Conservation (phyloP, 2,888 invertebrate species). For the Stenurella melanura region DNA sequence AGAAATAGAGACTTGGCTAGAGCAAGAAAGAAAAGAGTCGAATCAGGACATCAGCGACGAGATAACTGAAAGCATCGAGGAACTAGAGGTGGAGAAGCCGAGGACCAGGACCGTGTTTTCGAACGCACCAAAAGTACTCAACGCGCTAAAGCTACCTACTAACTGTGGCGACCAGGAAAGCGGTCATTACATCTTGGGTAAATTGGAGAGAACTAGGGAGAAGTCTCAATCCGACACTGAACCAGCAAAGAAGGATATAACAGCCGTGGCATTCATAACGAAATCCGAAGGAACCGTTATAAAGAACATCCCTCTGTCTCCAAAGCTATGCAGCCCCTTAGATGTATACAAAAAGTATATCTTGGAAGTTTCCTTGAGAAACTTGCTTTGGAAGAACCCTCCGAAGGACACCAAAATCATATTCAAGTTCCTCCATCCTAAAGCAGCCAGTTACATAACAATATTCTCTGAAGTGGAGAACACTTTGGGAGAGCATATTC, state of each 20-base stretch:
- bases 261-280: slow-evolving; percentile 40
- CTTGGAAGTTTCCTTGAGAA: slow-evolving; percentile 64
- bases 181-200: slow-evolving; percentile 43
- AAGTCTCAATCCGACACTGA: slow-evolving; percentile 50
- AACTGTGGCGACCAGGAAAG: slow-evolving; percentile 48
- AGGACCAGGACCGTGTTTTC: slow-evolving; percentile 53
- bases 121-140: slow-evolving; percentile 43
- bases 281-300: slow-evolving; percentile 59
- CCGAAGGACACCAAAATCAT: slow-evolving; percentile 57
- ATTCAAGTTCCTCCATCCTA: slow-evolving; percentile 69
- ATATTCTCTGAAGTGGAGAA: slow-evolving; percentile 62
- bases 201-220: slow-evolving; percentile 45
- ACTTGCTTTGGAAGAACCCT: slow-evolving; percentile 60
- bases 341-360: slow-evolving; percentile 62
- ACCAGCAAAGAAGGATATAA: slow-evolving; percentile 7
- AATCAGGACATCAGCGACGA: background rate
- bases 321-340: slow-evolving; percentile 44
- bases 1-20: slow-evolving; percentile 61
- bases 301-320: slow-evolving; percentile 53
- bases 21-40: slow-evolving; percentile 22
- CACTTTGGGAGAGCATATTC: slow-evolving; percentile 55
- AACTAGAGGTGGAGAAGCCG: slow-evolving; percentile 41
- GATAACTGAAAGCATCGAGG: background rate
- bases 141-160: slow-evolving; percentile 41
- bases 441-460: slow-evolving; percentile 61